Conservation (phyloP, 2,113 vertebrate species). For the Sprattus sprattus region DNA sequence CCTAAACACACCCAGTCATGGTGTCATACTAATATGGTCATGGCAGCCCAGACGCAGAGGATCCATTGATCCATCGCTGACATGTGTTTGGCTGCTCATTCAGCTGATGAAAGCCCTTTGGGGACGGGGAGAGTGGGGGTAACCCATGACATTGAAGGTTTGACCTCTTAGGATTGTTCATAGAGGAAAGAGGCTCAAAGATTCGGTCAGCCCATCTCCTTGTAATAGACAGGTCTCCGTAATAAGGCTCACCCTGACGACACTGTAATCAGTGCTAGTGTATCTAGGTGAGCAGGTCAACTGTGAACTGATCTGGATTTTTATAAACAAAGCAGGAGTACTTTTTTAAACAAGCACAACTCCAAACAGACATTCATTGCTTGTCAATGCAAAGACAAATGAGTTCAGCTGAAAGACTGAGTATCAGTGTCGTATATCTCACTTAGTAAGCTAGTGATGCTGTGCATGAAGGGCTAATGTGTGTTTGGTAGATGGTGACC, state of each 20-base stretch:
- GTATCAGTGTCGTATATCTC: neutral
- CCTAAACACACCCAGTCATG: neutral
- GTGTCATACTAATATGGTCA: neutral
- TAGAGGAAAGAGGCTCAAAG: conserved; percentile 4
- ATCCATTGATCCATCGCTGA: neutral
- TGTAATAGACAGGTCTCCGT: conserved; percentile 18
- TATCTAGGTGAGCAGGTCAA: neutral
- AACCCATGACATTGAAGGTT: conserved; percentile 10
- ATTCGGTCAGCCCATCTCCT: conserved; percentile 2
- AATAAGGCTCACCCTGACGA: neutral
- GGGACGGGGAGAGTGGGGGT: neutral
- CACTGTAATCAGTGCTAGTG: conserved; percentile 4
- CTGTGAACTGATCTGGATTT: neutral
- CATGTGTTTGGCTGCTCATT: neutral
- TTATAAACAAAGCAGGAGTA: neutral
- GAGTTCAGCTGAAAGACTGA: neutral
- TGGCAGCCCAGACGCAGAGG: neutral
- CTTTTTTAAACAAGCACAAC: neutral
- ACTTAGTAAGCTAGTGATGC: neutral
- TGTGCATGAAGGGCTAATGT: neutral
- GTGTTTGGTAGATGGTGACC: neutral
- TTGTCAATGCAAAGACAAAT: neutral
- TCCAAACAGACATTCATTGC: neutral
- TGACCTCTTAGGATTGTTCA: neutral
- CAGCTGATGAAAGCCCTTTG: neutral